Percentiles rank a stretch among this genome's conserved stretches.
Conservation (phyloP, 2,888 invertebrate genomes). For the Sipha maydis region DNA sequence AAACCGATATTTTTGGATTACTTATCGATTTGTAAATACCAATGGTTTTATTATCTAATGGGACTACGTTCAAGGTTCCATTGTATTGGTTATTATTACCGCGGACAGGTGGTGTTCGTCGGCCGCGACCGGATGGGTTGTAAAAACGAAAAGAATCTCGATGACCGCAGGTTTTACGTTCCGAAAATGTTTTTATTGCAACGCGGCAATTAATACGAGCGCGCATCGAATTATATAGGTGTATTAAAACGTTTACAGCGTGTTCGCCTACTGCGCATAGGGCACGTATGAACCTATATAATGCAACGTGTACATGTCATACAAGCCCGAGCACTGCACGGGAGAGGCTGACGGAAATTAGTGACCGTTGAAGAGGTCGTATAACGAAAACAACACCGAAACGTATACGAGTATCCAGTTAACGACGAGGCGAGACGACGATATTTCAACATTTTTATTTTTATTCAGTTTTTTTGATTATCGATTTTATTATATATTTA, state of each 20-base stretch:
- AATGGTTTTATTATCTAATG: no score
- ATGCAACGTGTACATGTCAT: no score
- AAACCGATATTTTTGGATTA: no score
- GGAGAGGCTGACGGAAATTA: not conserved
- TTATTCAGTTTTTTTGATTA: not conserved
- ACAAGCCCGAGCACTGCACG: no score
- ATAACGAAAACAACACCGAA: conserved; percentile 1
- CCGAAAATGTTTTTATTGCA: conserved; percentile 54
- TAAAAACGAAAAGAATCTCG: conserved; percentile 27
- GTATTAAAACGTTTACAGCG: conserved; percentile 24
- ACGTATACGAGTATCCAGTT: not conserved
- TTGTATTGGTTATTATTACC: no score
- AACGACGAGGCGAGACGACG: not conserved
- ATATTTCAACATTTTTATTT: not conserved
- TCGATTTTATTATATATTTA: conserved; percentile 29
- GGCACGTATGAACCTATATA: no score
- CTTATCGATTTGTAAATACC: no score
- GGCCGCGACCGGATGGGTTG: not conserved
- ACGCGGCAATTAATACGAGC: conserved; percentile 41
- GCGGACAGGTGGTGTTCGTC: not conserved
- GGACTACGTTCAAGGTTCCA: no score
- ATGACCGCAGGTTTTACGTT: conserved; percentile 21
- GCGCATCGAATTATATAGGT: not conserved
- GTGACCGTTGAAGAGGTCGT: conserved; percentile 23
- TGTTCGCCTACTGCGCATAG: not conserved